phyloP scores from a whole-genome alignment of 2,113 vertebrate genomes.

The Neogale vison region DNA sequence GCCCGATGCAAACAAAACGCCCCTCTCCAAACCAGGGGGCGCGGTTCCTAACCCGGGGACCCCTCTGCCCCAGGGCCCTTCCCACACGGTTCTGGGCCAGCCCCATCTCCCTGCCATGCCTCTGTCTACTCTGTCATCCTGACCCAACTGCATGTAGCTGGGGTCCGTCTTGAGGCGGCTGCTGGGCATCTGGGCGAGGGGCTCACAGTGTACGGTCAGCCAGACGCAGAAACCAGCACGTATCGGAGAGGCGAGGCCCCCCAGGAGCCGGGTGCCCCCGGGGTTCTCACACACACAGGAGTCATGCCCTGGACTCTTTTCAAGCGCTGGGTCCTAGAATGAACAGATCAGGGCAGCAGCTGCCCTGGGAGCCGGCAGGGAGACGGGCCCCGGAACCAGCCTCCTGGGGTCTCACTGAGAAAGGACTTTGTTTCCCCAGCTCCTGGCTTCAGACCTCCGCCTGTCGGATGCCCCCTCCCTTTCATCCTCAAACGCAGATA shows the following conservation, averaged over 20 bases:
- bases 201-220: rapidly evolving
- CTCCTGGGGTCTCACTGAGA: neutral
- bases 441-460: neutral
- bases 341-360: rapidly evolving
- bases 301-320: neutral
- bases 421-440: neutral
- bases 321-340: rapidly evolving
- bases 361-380: neutral
- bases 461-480: too few relatives aligned
- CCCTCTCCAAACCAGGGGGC: too few relatives aligned
- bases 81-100: neutral
- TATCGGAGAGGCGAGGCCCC: rapidly evolving
- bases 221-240: rapidly evolving
- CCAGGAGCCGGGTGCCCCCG: rapidly evolving
- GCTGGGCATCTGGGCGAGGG: neutral
- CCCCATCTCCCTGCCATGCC: rapidly evolving
- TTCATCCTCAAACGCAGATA: too few relatives aligned
- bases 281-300: rapidly evolving
- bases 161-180: too few relatives aligned
- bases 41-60: neutral
- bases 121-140: rapidly evolving
- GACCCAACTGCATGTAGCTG: rapidly evolving
- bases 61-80: neutral
- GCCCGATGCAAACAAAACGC: neutral
- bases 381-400: too few relatives aligned